Percentiles rank a stretch among this genome's conserved stretches.
phyloP scores from a whole-genome alignment of 2,888 invertebrate species.

The Gasteruption jaculator region DNA sequence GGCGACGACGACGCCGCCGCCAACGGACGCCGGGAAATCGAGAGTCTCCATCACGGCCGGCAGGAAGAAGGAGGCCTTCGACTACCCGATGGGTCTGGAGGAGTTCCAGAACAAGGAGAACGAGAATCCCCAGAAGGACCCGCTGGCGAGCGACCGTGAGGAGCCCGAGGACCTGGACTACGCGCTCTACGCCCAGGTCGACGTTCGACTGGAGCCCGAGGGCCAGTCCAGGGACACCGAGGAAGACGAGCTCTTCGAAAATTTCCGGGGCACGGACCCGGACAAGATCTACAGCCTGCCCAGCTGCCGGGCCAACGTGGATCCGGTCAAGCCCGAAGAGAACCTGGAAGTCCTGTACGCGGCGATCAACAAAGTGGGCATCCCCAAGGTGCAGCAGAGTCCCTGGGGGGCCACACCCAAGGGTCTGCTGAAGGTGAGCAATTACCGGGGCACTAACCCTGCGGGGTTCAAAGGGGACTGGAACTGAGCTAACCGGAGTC shows the following conservation, averaged over 20 bases:
- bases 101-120: constrained; percentile 67
- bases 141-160: constrained; percentile 22
- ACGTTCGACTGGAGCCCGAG: constrained; percentile 42
- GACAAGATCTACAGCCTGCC: constrained; percentile 34
- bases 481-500: no score
- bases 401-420: no score
- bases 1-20: constrained; percentile 33
- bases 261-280: constrained; percentile 34
- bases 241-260: no score
- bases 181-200: constrained; percentile 46
- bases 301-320: constrained; percentile 31
- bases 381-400: no score
- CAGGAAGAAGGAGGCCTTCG: constrained; percentile 27
- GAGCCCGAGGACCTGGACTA: constrained; percentile 39
- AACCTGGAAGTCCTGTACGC: constrained; percentile 54
- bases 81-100: constrained; percentile 53
- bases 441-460: no score
- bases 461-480: no score
- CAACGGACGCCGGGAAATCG: constrained; percentile 36
- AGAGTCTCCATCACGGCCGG: constrained; percentile 41
- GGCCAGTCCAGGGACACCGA: constrained; percentile 47
- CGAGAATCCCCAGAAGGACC: constrained; percentile 56
- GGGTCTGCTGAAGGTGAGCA: no score
- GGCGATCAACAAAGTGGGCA: constrained; percentile 44
- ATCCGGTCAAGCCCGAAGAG: constrained; percentile 49